Base-by-base conservation (phyloP, 2,888 invertebrate species). In the Heteropelma amictum region DNA sequence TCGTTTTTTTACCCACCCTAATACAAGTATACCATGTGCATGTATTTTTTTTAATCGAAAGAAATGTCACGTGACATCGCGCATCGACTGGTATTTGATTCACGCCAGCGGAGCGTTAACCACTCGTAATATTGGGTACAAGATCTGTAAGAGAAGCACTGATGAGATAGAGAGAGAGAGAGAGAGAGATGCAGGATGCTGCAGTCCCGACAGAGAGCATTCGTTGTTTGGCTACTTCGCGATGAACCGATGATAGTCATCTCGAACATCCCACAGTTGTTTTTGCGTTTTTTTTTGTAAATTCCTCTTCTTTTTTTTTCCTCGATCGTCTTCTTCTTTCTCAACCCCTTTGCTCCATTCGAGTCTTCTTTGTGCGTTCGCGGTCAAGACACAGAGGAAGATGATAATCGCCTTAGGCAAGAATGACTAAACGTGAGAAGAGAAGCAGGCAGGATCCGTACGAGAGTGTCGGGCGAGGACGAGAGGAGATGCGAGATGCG, bases 11-110 rank as follows among this genome's bases (percentile, higher is more conserved):
- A 3, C 21, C 21, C 33, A 5, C 2, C 12, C 12, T 33, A 23
- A 30, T 14, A 26, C 14, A 19, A 26, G 17, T 28, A 30, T 49
- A 35, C 49, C 17, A 14, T 51, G 7, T 33, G 26, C n/a, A 26
- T 33, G 47, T 63, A 23, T 56, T 26, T 79, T 71, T 76, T 80
- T 80, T 56, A 35, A 67, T 67, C 67, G 56, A 19, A 28, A 77
- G 78, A 82, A 82, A 83, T 83, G 79, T 79, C 72, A 75, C 79
- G 78, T 84, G 84, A 84, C 82, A 82, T 84, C 84, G 84, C 77
- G 77, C 79, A 83, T 83, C 82, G 82, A 81, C 82, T 76, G 60
- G 73, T 61, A 65, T 56, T 67, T 67, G 67, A 65, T 65, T 65
- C 65, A 54, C 54, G 60, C 45, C 60, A 60, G 45, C 53, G 45